phyloP scores from a whole-genome alignment of 2,888 invertebrate genomes.

The Ochlodes sylvanus region DNA sequence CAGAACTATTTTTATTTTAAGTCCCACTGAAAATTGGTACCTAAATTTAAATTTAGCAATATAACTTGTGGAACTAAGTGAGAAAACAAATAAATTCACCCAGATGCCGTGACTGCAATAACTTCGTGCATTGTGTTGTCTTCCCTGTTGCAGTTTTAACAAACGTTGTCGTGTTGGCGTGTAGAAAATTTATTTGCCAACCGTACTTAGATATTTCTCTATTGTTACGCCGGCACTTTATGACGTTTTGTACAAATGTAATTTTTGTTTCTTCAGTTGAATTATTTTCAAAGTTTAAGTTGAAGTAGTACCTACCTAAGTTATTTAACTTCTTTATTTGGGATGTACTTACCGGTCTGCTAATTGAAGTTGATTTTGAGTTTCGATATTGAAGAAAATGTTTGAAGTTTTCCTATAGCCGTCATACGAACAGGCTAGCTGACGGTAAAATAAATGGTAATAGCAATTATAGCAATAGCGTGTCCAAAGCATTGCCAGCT shows the following conservation, averaged over 20 bases:
- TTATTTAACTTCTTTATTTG: too few relatives aligned
- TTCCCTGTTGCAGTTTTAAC: constrained; percentile 24
- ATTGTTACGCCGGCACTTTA: constrained; percentile 2
- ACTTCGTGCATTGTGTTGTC: constrained; percentile 23
- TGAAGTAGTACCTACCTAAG: too few relatives aligned
- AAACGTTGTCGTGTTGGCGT: constrained; percentile 7
- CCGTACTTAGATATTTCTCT: constrained; percentile 8
- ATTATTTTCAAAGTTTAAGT: background rate
- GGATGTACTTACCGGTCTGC: too few relatives aligned
- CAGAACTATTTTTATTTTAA: background rate
- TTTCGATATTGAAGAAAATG: too few relatives aligned
- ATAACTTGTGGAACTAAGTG: constrained; percentile 5
- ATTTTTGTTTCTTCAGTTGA: background rate
- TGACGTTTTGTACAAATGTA: constrained; percentile 7
- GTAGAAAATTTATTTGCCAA: constrained; percentile 10
- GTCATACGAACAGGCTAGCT: too few relatives aligned
- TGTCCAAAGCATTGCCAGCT: too few relatives aligned
- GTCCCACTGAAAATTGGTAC: background rate
- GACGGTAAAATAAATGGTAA: too few relatives aligned
- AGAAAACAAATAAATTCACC: constrained; percentile 20
- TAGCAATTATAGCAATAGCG: too few relatives aligned
- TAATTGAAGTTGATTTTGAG: too few relatives aligned
- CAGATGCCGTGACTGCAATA: constrained; percentile 20
- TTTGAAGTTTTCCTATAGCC: too few relatives aligned
- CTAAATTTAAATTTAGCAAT: background rate